Conservation (phyloP, 1,140 invertebrate species). For the Psix sp. region DNA sequence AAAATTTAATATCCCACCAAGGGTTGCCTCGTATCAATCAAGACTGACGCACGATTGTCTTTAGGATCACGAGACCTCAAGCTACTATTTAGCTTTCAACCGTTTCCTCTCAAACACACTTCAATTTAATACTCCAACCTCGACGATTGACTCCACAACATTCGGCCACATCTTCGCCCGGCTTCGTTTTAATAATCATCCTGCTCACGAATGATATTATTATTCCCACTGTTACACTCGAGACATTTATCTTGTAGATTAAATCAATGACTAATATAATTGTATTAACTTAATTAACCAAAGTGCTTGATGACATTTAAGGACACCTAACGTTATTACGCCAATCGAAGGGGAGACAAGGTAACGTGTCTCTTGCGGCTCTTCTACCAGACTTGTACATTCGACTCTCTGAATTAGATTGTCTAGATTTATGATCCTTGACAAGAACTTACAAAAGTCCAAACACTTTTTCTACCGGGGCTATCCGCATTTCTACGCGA, state of each 20-base stretch:
- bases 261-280: no score
- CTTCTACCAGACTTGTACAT: constrained; percentile 17
- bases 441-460: constrained; percentile 20
- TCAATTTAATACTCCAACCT: neutral
- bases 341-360: neutral
- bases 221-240: no score
- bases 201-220: no score
- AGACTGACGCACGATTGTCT: constrained; percentile 38
- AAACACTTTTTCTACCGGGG: constrained; percentile 37
- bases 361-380: constrained; percentile 11
- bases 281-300: no score
- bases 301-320: no score
- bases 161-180: no score
- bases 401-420: constrained; percentile 40
- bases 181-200: no score
- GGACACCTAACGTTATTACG: no score
- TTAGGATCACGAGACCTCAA: no score
- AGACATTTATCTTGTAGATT: no score
- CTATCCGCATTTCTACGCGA: constrained; percentile 15
- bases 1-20: constrained; percentile 48
- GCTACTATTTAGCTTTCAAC: constrained; percentile 6
- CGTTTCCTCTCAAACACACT: constrained; percentile 1
- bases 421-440: constrained; percentile 44
- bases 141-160: no score
- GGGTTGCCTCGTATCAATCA: constrained; percentile 44